Conservation (phyloP, 2,113 vertebrate species). For the Nestor notabilis region DNA sequence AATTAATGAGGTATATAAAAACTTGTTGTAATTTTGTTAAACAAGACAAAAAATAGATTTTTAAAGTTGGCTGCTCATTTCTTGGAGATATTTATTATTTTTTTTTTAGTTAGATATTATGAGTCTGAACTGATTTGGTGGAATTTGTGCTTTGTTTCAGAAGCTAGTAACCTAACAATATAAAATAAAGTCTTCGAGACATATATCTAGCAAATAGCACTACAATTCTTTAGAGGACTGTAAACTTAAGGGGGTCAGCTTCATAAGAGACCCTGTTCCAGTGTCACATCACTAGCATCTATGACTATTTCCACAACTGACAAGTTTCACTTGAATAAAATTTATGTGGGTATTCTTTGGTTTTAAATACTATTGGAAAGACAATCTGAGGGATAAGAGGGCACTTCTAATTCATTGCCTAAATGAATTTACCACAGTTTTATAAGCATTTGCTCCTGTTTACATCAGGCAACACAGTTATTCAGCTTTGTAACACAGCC, state of each 20-base stretch:
- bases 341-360: not conserved
- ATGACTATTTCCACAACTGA: not conserved
- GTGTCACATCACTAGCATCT: not conserved
- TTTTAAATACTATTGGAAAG: not conserved
- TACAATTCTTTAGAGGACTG: not conserved
- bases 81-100: not conserved
- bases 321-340: not conserved
- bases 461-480: not conserved
- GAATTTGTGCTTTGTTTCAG: not conserved
- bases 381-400: not conserved
- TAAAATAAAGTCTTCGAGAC: not conserved
- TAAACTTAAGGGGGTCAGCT: not conserved
- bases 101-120: not conserved
- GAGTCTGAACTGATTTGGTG: not conserved
- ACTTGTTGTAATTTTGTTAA: not conserved
- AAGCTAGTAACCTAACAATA: not conserved
- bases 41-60: not conserved
- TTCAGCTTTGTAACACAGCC: not conserved
- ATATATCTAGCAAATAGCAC: not conserved
- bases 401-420: not conserved
- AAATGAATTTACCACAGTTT: not conserved
- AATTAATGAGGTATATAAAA: not conserved
- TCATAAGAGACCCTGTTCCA: rapidly evolving
- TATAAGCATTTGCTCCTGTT: not conserved
- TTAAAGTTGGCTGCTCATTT: not conserved